These are phyloP conservation scores for Luscinia megarhynchos DNA, from an alignment of 2,797 vertebrate species.

Conservation along the genomic window DNA sequence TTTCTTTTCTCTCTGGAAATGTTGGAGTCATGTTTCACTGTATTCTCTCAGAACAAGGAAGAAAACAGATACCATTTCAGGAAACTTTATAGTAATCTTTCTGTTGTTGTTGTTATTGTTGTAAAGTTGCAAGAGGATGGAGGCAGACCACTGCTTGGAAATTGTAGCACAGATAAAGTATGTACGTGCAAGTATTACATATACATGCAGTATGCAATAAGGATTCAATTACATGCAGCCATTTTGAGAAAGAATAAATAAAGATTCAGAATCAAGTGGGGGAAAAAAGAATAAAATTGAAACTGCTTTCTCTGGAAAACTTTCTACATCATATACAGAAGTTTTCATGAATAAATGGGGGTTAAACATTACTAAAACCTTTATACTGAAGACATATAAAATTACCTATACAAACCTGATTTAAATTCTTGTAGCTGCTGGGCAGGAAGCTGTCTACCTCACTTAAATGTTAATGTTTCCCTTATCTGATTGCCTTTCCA, in stretches of 20 bases:
- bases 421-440: slow-evolving; percentile 18
- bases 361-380: slow-evolving; percentile 1
- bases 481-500: background rate
- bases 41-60: background rate
- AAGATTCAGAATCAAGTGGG: background rate
- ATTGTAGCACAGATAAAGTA: background rate
- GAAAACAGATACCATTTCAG: background rate
- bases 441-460: background rate
- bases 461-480: slow-evolving; percentile 22
- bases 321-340: background rate
- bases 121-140: background rate
- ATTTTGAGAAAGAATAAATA: slow-evolving; percentile 1
- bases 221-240: background rate
- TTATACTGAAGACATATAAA: background rate
- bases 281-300: background rate
- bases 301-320: background rate
- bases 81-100: background rate
- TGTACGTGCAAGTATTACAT: background rate
- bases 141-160: background rate
- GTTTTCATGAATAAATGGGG: slow-evolving; percentile 14
- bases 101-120: background rate
- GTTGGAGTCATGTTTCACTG: background rate
- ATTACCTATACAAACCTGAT: background rate
- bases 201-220: background rate
- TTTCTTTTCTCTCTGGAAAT: slow-evolving; percentile 32